Base-by-base conservation (phyloP, 2,888 invertebrate genomes). In the Leptura quadrifasciata region DNA sequence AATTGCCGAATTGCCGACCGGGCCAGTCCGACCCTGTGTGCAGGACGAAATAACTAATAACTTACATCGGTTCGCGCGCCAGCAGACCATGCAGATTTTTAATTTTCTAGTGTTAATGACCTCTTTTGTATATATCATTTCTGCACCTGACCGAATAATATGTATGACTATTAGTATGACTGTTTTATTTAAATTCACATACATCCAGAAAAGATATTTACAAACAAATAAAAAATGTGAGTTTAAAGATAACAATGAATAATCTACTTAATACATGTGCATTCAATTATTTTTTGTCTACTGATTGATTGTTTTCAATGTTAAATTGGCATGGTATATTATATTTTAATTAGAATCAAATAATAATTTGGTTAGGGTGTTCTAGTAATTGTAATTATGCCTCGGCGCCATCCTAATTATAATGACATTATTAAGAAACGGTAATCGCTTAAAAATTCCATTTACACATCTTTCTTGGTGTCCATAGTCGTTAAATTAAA, bases 251-350 rank as follows among this genome's bases (percentile, higher is more conserved):
- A 47, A 39, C 1, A 39, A 47, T 47, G 47, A n/a, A n/a, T n/a
- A n/a, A n/a, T n/a, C n/a, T n/a, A n/a, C n/a, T n/a, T 47, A 47
- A 47, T n/a, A 47, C 47, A 47, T 47, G 47, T 47, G 47, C 47
- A 47, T 47, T n/a, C n/a, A 47, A 47, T 47, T 47, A n/a, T 15
- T 6, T 47, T 47, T 47, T 47, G 47, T 47, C n/a, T 47, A 47
- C n/a, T n/a, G 47, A 47, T 47, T n/a, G 47, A n/a, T 47, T 39
- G 39, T 39, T 39, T 15, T 39, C 39, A 39, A 15, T 39, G 12
- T 47, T 47, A 15, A 47, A 15, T 47, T 47, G n/a, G 5, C 47
- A 2, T n/a, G 5, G 27, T 5, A 31, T 31, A 31, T 8, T n/a
- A 31, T 31, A 8, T 31, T 31, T 31, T 31, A 31, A 8, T 31